Evolutionary conservation across 2,888 invertebrate species (phyloP), one percentile per base, ranked within the genome.

Genomic region (Crossocerus cetratus): DNA sequence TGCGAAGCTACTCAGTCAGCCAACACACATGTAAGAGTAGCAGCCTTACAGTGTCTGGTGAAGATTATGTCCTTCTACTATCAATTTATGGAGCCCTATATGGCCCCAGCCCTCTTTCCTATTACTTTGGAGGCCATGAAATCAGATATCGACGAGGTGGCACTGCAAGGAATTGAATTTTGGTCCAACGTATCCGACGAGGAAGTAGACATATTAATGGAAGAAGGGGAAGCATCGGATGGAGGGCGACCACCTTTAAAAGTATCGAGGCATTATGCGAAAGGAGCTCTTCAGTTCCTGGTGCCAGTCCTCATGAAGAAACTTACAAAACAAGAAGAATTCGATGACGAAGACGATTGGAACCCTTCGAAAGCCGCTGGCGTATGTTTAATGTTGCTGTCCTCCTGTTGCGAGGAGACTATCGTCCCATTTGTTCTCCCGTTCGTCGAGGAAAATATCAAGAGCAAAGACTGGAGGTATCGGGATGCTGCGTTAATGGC

Each of bases 141-240:
- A 90, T 97, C 97, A 18, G 97, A 98, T 77, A 94, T 96, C 79
- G 98, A 99, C 91, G 98, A 99, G 83, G 96, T 99, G 65, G 96
- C 98, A 18, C 93, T 99, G 68, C 99, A 99, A 92, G 99, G 99
- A 81, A 99, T 99, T 89, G 99, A 99, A 91, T 99, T 99, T 92
- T 99, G 99, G 99, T 99, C 99, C 3, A 99, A 98, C 86, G 99
- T 99, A 0, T 98, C 99, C 87, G 99, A 99, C 91, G 99, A 99
- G 91, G 99, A 99, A 91, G 97, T 99, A 44, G 99, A 99, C 91
- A 92, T 99, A 79, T 94, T 96, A 1, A 96, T 98, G 89, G 98
- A 99, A 91, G 97, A 96, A 86, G 95, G 96, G 56, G 99, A 99
- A 91, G 99, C 99, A 13, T 93, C 93, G 49, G 99, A 99, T 90